These are phyloP conservation scores for Gonatopus flavifemur DNA, from an alignment of 1,140 invertebrate species.

Conservation along the genomic window DNA sequence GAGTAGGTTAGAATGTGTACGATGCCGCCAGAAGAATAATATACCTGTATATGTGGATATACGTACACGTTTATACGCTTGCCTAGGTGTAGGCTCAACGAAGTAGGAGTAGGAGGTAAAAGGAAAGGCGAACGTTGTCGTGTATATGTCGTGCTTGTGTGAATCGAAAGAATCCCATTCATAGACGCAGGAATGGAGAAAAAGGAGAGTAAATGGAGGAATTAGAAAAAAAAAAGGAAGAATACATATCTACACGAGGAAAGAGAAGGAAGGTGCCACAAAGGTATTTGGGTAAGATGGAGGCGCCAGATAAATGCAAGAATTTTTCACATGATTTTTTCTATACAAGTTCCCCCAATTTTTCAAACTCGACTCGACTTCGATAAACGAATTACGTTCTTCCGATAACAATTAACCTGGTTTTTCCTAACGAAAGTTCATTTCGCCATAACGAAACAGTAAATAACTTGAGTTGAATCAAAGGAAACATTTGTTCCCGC, in stretches of 20 bases:
- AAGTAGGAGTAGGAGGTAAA: constrained; percentile 17
- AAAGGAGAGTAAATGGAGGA: constrained; percentile 3
- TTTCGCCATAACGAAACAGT: no score
- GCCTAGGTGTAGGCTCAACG: constrained; percentile 13
- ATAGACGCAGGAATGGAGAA: constrained; percentile 39
- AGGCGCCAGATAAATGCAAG: constrained; percentile 47
- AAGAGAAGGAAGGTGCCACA: constrained; percentile 8
- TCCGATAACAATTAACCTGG: no score
- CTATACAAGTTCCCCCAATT: no score
- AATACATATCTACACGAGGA: not conserved
- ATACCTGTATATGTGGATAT: constrained; percentile 17
- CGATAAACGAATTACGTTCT: no score
- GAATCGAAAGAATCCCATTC: constrained; percentile 52
- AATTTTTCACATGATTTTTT: constrained; percentile 33
- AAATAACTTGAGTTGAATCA: no score
- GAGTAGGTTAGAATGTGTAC: constrained; percentile 48
- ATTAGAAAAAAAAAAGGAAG: constrained; percentile 13
- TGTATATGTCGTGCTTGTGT: constrained; percentile 32
- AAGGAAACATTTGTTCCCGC: no score
- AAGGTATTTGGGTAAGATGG: constrained; percentile 24
- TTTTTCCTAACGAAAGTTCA: no score
- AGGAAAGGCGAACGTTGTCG: constrained; percentile 3
- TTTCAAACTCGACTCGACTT: no score
- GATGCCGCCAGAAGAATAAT: no score
- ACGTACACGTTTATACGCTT: constrained; percentile 19